A percentile compares a stretch with the other conserved stretches of the same genome.
These are phyloP conservation scores for Pelochelys cantorii DNA, from an alignment of 2,797 vertebrate genomes.

Conservation along the genomic window DNA sequence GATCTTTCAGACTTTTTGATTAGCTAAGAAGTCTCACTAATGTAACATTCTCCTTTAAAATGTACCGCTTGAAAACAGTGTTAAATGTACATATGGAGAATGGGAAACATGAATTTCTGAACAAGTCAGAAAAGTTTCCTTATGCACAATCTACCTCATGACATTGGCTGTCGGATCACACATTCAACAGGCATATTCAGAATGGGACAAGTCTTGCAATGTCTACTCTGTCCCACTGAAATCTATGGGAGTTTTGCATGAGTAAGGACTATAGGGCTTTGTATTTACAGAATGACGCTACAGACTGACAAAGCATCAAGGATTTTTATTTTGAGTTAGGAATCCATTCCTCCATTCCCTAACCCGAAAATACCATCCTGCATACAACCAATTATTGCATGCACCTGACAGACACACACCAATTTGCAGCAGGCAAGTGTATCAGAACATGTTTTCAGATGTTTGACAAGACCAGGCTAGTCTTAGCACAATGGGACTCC, in stretches of 20 bases:
- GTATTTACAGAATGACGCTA: neutral
- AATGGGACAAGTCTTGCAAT: slow-evolving; percentile 9
- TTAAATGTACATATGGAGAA: slow-evolving; percentile 48
- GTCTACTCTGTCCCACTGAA: neutral
- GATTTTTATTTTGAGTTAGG: neutral
- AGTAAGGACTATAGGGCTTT: neutral
- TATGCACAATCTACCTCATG: slow-evolving; percentile 61
- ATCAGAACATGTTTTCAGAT: neutral
- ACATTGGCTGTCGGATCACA: slow-evolving; percentile 24
- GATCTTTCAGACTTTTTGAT: slow-evolving; percentile 30
- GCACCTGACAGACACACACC: neutral
- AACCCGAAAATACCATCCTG: neutral
- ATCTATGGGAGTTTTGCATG: slow-evolving; percentile 9
- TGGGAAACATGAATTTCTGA: slow-evolving; percentile 57
- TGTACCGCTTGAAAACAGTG: slow-evolving; percentile 49
- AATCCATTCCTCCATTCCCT: neutral
- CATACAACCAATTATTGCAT: no score
- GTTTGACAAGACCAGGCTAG: slow-evolving; percentile 11
- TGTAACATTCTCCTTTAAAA: slow-evolving; percentile 28
- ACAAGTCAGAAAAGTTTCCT: slow-evolving; percentile 50
- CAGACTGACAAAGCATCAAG: neutral
- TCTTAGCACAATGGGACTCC: neutral
- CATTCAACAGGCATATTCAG: slow-evolving; percentile 10
- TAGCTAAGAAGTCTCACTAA: slow-evolving; percentile 33
- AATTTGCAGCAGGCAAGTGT: neutral